These are phyloP conservation scores for Myopa testacea DNA, from an alignment of 2,888 invertebrate genomes.

Conservation along the genomic window DNA sequence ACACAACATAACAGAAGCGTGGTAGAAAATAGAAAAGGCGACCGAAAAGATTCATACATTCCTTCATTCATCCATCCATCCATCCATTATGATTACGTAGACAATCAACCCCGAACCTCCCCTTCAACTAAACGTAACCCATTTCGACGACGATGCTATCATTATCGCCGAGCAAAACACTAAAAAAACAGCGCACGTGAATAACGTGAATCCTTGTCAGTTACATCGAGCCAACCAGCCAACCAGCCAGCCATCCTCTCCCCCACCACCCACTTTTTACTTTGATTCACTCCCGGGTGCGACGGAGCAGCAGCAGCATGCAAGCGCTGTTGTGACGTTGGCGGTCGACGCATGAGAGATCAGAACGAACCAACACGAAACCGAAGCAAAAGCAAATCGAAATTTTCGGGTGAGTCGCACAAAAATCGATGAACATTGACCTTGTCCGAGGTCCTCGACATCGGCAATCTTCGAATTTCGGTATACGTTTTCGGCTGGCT, in stretches of 20 bases:
- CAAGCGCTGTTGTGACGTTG: constrained; percentile 7
- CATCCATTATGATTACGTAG: background rate
- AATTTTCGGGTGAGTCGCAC: constrained; percentile 30
- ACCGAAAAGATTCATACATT: background rate
- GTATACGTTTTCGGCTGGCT: constrained; percentile 10
- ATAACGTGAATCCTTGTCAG: background rate
- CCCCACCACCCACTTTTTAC: background rate
- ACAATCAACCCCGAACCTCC: background rate
- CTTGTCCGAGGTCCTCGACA: constrained; percentile 53
- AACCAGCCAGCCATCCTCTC: background rate
- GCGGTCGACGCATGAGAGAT: background rate
- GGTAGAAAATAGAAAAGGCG: background rate
- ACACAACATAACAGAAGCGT: constrained; percentile 19
- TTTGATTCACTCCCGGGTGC: background rate
- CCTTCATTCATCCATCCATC: too few species aligned
- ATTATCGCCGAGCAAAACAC: background rate
- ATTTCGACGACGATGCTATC: background rate
- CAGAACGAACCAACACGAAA: constrained; percentile 3
- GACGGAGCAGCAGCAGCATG: background rate
- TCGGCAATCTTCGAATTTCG: constrained; percentile 34
- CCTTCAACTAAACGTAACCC: background rate
- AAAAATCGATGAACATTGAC: constrained; percentile 55
- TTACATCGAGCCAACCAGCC: background rate
- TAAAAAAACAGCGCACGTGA: background rate
- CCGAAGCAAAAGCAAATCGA: background rate